These are phyloP conservation scores for Netta rufina DNA, from an alignment of 2,797 vertebrate genomes.

Conservation along the genomic window DNA sequence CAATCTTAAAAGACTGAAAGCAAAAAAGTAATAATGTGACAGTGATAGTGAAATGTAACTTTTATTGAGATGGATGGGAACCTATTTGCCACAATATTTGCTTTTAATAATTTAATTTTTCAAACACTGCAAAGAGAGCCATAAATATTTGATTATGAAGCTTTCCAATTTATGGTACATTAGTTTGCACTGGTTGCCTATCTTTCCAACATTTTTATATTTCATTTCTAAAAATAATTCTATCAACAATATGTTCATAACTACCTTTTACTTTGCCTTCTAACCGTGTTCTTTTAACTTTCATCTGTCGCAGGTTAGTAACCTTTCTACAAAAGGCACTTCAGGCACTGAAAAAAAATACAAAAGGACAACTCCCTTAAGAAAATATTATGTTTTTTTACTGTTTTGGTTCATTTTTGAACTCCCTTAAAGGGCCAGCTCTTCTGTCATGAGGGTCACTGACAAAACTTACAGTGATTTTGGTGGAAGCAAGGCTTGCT, in stretches of 20 bases:
- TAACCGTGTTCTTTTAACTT: conserved; percentile 45
- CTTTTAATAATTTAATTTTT: conserved; percentile 87
- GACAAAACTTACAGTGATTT: not conserved
- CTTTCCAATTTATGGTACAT: conserved; percentile 67
- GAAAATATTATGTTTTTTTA: conserved; percentile 42
- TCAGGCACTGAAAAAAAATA: conserved; percentile 25
- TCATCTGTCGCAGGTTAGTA: conserved; percentile 50
- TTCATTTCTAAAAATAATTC: conserved; percentile 59
- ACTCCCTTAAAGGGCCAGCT: not conserved
- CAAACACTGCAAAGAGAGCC: conserved; percentile 71
- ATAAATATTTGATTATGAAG: conserved; percentile 82
- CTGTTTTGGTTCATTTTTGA: conserved; percentile 11
- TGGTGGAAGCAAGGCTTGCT: not conserved
- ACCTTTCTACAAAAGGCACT: conserved; percentile 40
- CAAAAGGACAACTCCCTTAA: conserved; percentile 36
- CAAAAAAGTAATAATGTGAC: conserved; percentile 75
- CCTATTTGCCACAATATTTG: conserved; percentile 83
- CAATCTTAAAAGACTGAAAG: conserved; percentile 76
- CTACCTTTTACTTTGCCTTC: conserved; percentile 41
- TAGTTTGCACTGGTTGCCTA: conserved; percentile 53
- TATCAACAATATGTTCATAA: conserved; percentile 17
- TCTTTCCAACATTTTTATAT: conserved; percentile 36
- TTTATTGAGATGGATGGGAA: conserved; percentile 82
- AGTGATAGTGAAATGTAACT: conserved; percentile 76
- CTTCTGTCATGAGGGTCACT: not conserved